phyloP scores from a whole-genome alignment of 2,888 invertebrate species.

The Scaptomyza reducta region DNA sequence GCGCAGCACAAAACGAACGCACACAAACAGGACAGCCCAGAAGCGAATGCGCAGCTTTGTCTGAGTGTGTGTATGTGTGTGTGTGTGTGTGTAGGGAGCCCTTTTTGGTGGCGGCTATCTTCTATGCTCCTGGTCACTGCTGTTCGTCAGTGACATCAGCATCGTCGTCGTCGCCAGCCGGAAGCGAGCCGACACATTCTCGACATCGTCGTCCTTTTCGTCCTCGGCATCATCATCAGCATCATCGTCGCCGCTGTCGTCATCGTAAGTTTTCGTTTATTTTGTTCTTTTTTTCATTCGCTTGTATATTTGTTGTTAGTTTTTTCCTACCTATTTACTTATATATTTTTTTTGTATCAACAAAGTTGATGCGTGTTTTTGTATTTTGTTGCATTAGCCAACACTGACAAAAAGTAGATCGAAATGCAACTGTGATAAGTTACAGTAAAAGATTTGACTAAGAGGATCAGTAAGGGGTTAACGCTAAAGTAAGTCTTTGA shows the following conservation, averaged over 20 bases:
- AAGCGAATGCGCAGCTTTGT: slow-evolving; percentile 40
- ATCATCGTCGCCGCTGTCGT: slow-evolving; percentile 51
- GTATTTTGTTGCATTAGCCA: slow-evolving; percentile 7
- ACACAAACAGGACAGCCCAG: slow-evolving; percentile 39
- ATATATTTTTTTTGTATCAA: slow-evolving; percentile 19
- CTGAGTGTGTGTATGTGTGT: slow-evolving; percentile 1
- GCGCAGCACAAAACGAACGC: slow-evolving; percentile 39
- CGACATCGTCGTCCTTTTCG: slow-evolving; percentile 42
- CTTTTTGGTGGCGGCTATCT: slow-evolving; percentile 52
- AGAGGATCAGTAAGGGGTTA: no score
- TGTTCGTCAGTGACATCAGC: slow-evolving; percentile 73
- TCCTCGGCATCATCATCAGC: slow-evolving; percentile 33
- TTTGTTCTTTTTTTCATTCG: slow-evolving; percentile 7
- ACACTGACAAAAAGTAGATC: slow-evolving; percentile 22
- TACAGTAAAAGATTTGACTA: no score
- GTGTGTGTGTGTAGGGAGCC: slow-evolving; percentile 31
- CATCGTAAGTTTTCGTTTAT: slow-evolving; percentile 63
- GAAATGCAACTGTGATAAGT: no score
- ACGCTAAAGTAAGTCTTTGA: no score
- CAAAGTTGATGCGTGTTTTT: slow-evolving; percentile 18
- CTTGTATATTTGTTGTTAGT: slow-evolving; percentile 17
- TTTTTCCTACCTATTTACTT: slow-evolving; percentile 7
- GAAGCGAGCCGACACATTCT: slow-evolving; percentile 48
- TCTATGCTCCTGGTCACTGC: slow-evolving; percentile 37
- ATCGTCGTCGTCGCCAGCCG: slow-evolving; percentile 34